Base-by-base conservation (phyloP, 1,140 invertebrate species). In the Andricus grossulariae region DNA sequence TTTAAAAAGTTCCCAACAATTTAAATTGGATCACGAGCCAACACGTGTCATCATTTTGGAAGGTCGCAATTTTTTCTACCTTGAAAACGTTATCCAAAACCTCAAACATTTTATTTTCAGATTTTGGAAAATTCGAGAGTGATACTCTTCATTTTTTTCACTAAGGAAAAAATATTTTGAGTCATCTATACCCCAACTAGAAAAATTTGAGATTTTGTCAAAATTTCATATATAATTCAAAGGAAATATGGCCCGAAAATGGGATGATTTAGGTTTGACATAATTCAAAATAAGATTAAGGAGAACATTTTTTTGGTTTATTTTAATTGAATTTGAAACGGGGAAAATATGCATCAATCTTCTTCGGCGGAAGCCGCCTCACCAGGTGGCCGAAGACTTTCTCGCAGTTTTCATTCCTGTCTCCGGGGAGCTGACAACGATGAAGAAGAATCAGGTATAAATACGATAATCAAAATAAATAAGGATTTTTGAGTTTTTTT, bases 341-440 rank as follows among this genome's bases (percentile, higher is more conserved):
- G 76, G 2, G 25, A 32, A 83, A 32, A 72, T 32, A 79, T 85
- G 78, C 83, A 85, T 60, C 85, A 87, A 70, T 83, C 84, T 55
- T 77, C 85, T 73, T 83, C 80, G 45, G 74, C 90, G 90, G 93
- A 93, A 85, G 90, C 91, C 78, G 91, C 88, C 74, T 94, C 93
- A 87, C 93, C 93, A 80, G 93, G 93, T 78, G 93, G 93, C 83
- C 91, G 93, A 79, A 90, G 93, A 52, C 91, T 94, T 13, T 94
- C 93, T n/a, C 91, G 93, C 79, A 94, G 93, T 88, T 94, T 94
- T 87, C 93, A 94, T 89, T 94, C 93, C 60, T 94, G 93, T 82
- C 90, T 94, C 77, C 93, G 93, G 79, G 93, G 93, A 78, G 90
- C 90, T 49, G 93, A 94, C 80, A 92, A 93, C 72, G 93, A 94